Percentiles rank a stretch among this genome's conserved stretches.
Conservation (phyloP, 2,888 invertebrate genomes). For the Marasmarcha lunaedactyla region DNA sequence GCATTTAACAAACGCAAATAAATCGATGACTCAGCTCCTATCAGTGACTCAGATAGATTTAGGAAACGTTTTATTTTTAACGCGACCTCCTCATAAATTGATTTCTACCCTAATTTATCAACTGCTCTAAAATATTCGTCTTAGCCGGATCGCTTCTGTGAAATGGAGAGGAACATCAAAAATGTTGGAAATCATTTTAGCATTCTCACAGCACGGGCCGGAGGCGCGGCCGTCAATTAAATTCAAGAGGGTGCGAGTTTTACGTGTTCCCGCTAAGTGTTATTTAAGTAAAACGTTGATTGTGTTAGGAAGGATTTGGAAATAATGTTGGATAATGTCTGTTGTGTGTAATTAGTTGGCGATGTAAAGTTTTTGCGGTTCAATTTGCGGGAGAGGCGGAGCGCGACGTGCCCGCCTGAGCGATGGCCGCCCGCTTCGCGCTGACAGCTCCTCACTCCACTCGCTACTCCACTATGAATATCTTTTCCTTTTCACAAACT, state of each 20-base stretch:
- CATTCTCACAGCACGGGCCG: slow-evolving; percentile 31
- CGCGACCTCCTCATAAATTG: slow-evolving; percentile 49
- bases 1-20: too few species aligned
- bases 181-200: slow-evolving; percentile 37
- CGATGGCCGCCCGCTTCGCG: slow-evolving; percentile 42
- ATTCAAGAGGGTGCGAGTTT: slow-evolving; percentile 29
- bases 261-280: slow-evolving; percentile 28
- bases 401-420: slow-evolving; percentile 55
- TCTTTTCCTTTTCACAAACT: neutral
- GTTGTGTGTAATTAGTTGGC: neutral
- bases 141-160: slow-evolving; percentile 33
- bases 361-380: slow-evolving; percentile 34
- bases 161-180: slow-evolving; percentile 42
- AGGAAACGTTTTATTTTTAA: slow-evolving; percentile 28
- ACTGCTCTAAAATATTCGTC: slow-evolving; percentile 44
- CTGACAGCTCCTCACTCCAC: slow-evolving; percentile 27
- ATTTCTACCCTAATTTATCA: slow-evolving; percentile 54
- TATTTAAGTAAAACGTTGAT: slow-evolving; percentile 22
- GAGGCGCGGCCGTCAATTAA: slow-evolving; percentile 30
- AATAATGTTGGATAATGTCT: neutral
- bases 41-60: too few species aligned
- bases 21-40: too few species aligned
- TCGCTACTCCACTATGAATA: neutral
- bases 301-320: neutral
- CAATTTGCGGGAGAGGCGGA: slow-evolving; percentile 64